These are phyloP conservation scores for Phyto melanocephala DNA, from an alignment of 2,888 invertebrate species.

Conservation along the genomic window DNA sequence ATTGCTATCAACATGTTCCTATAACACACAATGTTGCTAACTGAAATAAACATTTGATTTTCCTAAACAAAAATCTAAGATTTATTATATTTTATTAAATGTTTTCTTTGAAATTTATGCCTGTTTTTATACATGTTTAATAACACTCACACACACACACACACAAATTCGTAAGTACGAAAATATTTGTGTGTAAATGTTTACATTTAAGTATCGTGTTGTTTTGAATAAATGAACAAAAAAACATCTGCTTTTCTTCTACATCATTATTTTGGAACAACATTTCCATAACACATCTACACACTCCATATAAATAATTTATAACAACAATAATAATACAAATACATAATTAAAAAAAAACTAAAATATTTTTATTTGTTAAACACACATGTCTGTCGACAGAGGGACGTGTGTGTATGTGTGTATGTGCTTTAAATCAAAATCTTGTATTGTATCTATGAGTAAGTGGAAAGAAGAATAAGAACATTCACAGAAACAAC, in stretches of 20 bases:
- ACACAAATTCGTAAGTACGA: no score
- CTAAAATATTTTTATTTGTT: not conserved
- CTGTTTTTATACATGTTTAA: no score
- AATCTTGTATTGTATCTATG: conserved; percentile 19
- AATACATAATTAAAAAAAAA: not conserved
- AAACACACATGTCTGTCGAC: not conserved
- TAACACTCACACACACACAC: no score
- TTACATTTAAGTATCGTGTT: not conserved
- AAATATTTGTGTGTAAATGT: not conserved
- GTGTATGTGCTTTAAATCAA: not conserved
- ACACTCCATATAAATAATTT: conserved; percentile 9
- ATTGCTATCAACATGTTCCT: no score
- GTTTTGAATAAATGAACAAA: not conserved
- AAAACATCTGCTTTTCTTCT: conserved; percentile 37
- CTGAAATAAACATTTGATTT: no score
- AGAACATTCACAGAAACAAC: not conserved
- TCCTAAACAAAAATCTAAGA: no score
- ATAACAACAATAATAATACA: not conserved
- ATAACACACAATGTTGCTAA: no score
- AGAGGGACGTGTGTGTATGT: not conserved
- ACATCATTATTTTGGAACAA: not conserved
- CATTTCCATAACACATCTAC: conserved; percentile 16
- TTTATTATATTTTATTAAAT: no score
- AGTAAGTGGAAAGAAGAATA: not conserved
- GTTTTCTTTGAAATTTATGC: no score